phyloP scores from a whole-genome alignment of 2,888 invertebrate genomes.

The Cataglyphis livida region DNA sequence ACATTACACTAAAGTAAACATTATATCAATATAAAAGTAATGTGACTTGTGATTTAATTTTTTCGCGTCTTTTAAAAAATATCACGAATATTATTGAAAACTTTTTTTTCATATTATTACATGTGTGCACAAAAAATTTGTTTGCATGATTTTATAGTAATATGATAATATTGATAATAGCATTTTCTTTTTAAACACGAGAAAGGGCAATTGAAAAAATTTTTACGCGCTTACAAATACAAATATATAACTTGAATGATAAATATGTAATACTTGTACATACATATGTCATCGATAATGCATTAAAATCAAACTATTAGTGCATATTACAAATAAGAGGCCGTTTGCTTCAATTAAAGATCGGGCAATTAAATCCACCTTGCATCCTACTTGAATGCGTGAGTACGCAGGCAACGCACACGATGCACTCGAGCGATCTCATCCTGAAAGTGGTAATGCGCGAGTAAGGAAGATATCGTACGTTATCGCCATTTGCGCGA shows the following conservation, averaged over 20 bases:
- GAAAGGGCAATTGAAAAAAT: neutral
- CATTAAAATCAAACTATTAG: slow-evolving; percentile 6
- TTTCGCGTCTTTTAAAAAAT: neutral
- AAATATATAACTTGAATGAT: neutral
- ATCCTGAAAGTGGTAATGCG: slow-evolving; percentile 36
- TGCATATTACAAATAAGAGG: neutral
- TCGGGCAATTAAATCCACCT: slow-evolving; percentile 42
- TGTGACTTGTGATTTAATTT: neutral
- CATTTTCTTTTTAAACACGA: neutral
- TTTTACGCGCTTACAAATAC: neutral
- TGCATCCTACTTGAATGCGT: slow-evolving; percentile 24
- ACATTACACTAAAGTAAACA: neutral
- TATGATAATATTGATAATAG: neutral
- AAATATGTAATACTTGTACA: neutral
- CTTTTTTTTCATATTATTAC: neutral
- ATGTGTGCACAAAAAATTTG: neutral
- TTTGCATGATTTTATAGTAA: neutral
- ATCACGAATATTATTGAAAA: neutral
- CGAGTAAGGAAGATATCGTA: slow-evolving; percentile 51
- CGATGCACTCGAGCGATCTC: slow-evolving; percentile 39
- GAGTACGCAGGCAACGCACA: slow-evolving; percentile 2
- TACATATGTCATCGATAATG: neutral
- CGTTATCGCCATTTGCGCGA: slow-evolving; percentile 56
- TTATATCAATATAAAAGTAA: neutral
- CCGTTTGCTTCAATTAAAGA: slow-evolving; percentile 34